Percentiles rank a stretch among this genome's conserved stretches.
Evolutionary conservation across 2,888 invertebrate genomes (phyloP).

Genomic region (Heliconius cydno): DNA sequence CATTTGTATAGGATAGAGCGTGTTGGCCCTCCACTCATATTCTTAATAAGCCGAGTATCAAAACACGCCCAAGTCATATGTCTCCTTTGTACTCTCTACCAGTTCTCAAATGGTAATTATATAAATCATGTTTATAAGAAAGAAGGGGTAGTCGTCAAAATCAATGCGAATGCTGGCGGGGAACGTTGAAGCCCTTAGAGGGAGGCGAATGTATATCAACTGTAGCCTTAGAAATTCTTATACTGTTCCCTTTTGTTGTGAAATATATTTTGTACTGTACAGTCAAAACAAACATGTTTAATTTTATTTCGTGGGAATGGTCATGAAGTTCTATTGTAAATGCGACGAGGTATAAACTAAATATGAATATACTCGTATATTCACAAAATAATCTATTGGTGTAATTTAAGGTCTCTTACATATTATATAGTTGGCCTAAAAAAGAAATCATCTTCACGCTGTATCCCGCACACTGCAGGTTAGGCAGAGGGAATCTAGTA

Average conservation of each 20-base stretch:
- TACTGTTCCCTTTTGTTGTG: not conserved
- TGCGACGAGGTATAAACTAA: not conserved
- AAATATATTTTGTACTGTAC: constrained; percentile 17
- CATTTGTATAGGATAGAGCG: not conserved
- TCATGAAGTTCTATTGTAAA: not conserved
- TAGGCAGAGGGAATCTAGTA: no score
- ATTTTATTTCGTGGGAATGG: constrained; percentile 15
- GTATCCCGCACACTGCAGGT: no score
- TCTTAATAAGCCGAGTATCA: constrained; percentile 15
- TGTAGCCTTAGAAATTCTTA: constrained; percentile 19
- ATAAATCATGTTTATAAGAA: constrained; percentile 64
- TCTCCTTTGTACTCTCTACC: constrained; percentile 4
- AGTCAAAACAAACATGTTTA: constrained; percentile 27
- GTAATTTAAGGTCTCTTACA: not conserved
- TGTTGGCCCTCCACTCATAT: not conserved
- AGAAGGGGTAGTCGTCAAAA: constrained; percentile 78
- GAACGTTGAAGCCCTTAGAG: constrained; percentile 5
- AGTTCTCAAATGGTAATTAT: constrained; percentile 69
- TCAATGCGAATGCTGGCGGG: constrained; percentile 62
- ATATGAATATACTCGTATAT: not conserved
- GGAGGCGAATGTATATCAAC: constrained; percentile 17
- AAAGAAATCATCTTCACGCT: no score
- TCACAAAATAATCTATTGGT: not conserved
- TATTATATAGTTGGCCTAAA: not conserved
- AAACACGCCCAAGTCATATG: constrained; percentile 17